Evolutionary conservation across 2,113 vertebrate genomes (phyloP), one percentile per base, ranked within the genome.

Genomic region (Phodopus roborovskii): DNA sequence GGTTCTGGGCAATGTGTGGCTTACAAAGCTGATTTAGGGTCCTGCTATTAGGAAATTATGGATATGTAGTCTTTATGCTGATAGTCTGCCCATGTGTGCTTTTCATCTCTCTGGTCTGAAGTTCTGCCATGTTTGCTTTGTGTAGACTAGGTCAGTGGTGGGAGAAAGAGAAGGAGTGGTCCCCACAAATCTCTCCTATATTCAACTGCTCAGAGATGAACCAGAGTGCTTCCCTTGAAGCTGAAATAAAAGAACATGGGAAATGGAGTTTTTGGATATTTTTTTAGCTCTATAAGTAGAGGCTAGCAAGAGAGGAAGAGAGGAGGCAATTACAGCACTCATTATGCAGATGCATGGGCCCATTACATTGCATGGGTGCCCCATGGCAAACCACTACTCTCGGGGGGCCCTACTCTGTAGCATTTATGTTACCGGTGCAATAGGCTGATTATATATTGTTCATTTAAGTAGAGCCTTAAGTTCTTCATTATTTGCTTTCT

Each of bases 391-490:
- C 70, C 12, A 33, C 60, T 60, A 2, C n/a, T 30, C 91, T 66
- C 7, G 33, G 53, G 45, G 45, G 74, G 53, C 75, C 74, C 81
- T 56, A 45, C 39, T 78, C 85, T 1, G 13, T 28, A 60, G 60
- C 90, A 86, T 93, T 91, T 74, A 64, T 79, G 33, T 78, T 74
- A 66, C 39, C 78, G 48, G 73, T 85, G 19, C 91, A 94, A 89
- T 28, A 64, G 82, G 77, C 94, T 97, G 96, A 97, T 94, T 97
- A 83, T 87, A 84, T 88, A 97, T 97, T 97, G 94, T 96, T 89
- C 91, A 86, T 77, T 97, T 78, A 88, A 97, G 88, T 91, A 81
- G 75, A 85, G 58, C 79, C 71, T 77, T 92, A 92, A 75, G 12
- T 94, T 93, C 88, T 95, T 95, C 95, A 88, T 94, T 92, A 96